These are phyloP conservation scores for Geococcyx californianus DNA, from an alignment of 2,113 vertebrate species.

Conservation along the genomic window DNA sequence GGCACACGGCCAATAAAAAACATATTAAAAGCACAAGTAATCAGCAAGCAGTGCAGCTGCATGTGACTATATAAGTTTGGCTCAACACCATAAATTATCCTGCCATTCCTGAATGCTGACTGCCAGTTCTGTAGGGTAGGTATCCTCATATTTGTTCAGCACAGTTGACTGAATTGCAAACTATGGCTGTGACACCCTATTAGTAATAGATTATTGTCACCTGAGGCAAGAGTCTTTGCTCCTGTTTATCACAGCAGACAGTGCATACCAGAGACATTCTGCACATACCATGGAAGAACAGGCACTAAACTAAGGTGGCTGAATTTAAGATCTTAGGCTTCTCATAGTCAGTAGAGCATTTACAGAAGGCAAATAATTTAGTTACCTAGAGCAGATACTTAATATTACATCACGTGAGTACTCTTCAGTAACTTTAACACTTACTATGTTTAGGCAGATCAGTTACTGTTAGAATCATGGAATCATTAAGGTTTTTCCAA, in stretches of 20 bases:
- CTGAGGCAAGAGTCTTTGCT: background rate
- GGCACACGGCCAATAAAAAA: background rate
- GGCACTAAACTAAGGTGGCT: background rate
- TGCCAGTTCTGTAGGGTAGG: background rate
- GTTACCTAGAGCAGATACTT: background rate
- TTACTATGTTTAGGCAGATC: fast-evolving
- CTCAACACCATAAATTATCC: background rate
- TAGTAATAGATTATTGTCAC: background rate
- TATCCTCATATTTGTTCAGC: background rate
- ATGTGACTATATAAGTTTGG: background rate
- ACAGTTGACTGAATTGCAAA: background rate
- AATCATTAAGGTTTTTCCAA: no score
- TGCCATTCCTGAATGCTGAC: background rate
- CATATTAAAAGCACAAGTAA: background rate
- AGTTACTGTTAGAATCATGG: background rate
- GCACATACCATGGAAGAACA: background rate
- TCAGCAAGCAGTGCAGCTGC: fast-evolving
- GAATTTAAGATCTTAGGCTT: background rate
- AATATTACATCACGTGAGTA: background rate
- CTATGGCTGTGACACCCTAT: background rate
- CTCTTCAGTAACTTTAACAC: background rate
- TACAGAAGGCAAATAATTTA: background rate
- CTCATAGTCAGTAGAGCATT: background rate
- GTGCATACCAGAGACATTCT: background rate
- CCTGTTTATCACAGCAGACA: background rate